Conservation (phyloP, 1,140 invertebrate genomes). For the Drosophila auraria region DNA sequence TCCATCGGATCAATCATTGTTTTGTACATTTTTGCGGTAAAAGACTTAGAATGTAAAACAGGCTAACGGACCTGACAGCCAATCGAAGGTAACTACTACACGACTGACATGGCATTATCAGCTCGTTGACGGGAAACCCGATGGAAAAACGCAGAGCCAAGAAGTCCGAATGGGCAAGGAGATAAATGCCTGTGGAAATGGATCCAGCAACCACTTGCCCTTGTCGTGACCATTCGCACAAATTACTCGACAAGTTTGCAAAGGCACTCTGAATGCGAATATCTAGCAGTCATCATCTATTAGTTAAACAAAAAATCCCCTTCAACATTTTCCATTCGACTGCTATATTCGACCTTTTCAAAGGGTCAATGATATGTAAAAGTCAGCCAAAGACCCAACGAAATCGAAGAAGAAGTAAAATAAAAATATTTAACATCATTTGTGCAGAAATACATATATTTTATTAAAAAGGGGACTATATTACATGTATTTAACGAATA, state of each 20-base stretch:
- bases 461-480: too few relatives aligned
- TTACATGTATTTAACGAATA: too few relatives aligned
- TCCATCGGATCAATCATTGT: slow-evolving; percentile 36
- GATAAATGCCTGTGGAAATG: slow-evolving; percentile 48
- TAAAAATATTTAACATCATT: too few relatives aligned
- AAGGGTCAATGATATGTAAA: slow-evolving; percentile 31
- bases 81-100: slow-evolving; percentile 12
- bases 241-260: slow-evolving; percentile 51
- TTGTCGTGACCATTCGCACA: slow-evolving; percentile 34
- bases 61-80: slow-evolving; percentile 33
- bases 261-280: slow-evolving; percentile 32
- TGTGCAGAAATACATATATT: too few relatives aligned
- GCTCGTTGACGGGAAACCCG: slow-evolving; percentile 22
- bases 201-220: slow-evolving; percentile 5
- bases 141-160: slow-evolving; percentile 12
- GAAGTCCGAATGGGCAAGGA: slow-evolving; percentile 20
- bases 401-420: background rate
- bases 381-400: background rate
- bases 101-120: slow-evolving; percentile 44
- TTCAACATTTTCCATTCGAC: slow-evolving; percentile 28
- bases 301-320: slow-evolving; percentile 54
- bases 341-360: background rate
- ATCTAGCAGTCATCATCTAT: slow-evolving; percentile 58
- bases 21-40: slow-evolving; percentile 14
- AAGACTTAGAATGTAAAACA: slow-evolving; percentile 20